phyloP scores from a whole-genome alignment of 2,888 invertebrate species.

The Meliscaeva auricollis region DNA sequence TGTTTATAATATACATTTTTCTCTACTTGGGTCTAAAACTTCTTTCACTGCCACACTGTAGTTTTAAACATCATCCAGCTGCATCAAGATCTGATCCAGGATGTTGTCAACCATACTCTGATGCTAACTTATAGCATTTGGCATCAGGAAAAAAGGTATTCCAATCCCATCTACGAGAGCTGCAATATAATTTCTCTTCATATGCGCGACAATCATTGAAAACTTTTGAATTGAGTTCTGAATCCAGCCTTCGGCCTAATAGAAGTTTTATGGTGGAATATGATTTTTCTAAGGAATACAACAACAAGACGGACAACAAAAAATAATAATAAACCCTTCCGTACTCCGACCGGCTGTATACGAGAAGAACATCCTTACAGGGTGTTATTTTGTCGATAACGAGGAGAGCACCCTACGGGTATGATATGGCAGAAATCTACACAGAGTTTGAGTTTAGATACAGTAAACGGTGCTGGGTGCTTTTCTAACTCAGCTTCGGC shows the following conservation, averaged over 20 bases:
- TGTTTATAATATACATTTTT: too few species aligned
- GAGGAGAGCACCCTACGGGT: constrained; percentile 21
- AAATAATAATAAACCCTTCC: neutral
- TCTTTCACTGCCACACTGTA: too few species aligned
- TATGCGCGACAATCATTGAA: constrained; percentile 43
- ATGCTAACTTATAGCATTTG: too few species aligned
- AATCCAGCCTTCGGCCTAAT: constrained; percentile 31
- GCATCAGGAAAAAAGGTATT: too few species aligned
- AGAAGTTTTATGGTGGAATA: constrained; percentile 22
- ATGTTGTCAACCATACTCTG: constrained; percentile 30
- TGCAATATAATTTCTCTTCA: constrained; percentile 22
- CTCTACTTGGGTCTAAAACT: too few species aligned
- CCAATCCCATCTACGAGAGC: too few species aligned
- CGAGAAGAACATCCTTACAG: constrained; percentile 15
- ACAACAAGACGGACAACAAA: neutral
- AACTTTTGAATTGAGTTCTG: constrained; percentile 38
- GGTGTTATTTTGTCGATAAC: constrained; percentile 56
- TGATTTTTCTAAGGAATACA: constrained; percentile 14
- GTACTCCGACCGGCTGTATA: too few species aligned
- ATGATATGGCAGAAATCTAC: neutral
- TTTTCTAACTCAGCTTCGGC: too few species aligned
- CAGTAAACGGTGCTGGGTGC: too few species aligned
- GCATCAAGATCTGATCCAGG: constrained; percentile 39
- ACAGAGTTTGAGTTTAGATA: neutral
- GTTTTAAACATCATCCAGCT: too few species aligned